These are phyloP conservation scores for Procambarus virginalis DNA, from an alignment of 1,140 invertebrate species.

Conservation along the genomic window DNA sequence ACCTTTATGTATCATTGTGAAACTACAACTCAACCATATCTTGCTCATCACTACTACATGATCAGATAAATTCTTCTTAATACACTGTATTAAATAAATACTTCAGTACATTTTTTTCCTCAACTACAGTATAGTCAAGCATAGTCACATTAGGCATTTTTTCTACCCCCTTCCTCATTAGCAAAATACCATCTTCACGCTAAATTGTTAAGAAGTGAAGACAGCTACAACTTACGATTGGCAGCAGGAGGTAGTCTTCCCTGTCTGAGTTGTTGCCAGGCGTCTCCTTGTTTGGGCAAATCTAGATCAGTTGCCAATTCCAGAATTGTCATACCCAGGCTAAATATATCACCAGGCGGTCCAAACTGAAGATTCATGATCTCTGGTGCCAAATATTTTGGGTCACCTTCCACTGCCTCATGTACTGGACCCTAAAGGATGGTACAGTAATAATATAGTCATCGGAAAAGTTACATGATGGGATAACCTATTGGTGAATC, in stretches of 20 bases:
- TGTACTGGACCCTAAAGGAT: conserved; percentile 74
- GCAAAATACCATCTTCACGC: too few relatives aligned
- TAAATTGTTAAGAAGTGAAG: neutral
- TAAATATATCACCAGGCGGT: conserved; percentile 80
- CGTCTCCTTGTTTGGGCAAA: conserved; percentile 80
- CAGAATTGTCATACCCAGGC: conserved; percentile 83
- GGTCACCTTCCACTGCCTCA: conserved; percentile 83
- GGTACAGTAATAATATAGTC: neutral
- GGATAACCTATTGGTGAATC: too few relatives aligned
- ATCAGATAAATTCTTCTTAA: too few relatives aligned
- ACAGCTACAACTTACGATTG: conserved; percentile 40
- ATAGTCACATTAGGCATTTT: too few relatives aligned
- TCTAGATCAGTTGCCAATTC: conserved; percentile 84
- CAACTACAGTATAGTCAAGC: too few relatives aligned
- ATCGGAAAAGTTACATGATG: too few relatives aligned
- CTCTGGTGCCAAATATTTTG: conserved; percentile 85
- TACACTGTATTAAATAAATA: too few relatives aligned
- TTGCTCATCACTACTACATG: too few relatives aligned
- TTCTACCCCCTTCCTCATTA: too few relatives aligned
- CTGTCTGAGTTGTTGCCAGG: conserved; percentile 82
- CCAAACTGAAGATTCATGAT: conserved; percentile 77
- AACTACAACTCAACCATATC: too few relatives aligned
- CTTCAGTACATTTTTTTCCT: too few relatives aligned
- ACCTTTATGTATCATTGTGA: too few relatives aligned
- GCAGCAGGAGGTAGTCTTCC: conserved; percentile 74